Conservation (phyloP, 2,888 invertebrate genomes). For the Volucella inflata region DNA sequence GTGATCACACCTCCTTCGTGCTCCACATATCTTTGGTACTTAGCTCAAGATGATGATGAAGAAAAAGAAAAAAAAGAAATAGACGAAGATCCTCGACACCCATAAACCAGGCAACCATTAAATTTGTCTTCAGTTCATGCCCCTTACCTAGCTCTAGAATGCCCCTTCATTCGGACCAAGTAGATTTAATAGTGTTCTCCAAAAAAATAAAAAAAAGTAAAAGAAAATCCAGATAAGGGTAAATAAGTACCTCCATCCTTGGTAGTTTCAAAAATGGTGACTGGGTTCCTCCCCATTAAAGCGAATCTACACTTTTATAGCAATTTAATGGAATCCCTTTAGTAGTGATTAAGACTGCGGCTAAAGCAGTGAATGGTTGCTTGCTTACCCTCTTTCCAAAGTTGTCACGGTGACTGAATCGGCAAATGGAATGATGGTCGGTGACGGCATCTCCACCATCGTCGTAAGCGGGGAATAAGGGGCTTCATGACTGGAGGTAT, state of each 20-base stretch:
- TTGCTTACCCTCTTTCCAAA: constrained; percentile 13
- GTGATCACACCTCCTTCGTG: constrained; percentile 41
- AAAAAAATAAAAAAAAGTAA: not conserved
- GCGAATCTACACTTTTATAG: constrained; percentile 43
- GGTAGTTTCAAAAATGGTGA: constrained; percentile 8
- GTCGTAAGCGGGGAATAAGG: not conserved
- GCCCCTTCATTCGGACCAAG: constrained; percentile 16
- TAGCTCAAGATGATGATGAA: not conserved
- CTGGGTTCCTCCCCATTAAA: constrained; percentile 35
- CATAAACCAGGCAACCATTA: constrained; percentile 33
- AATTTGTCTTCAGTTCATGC: constrained; percentile 18
- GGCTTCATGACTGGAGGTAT: not conserved
- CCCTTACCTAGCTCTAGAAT: not conserved
- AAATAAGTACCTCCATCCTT: not conserved
- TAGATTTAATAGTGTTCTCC: constrained; percentile 21
- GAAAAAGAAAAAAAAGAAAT: not conserved
- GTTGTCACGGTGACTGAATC: constrained; percentile 8
- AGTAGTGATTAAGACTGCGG: constrained; percentile 58
- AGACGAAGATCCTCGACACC: constrained; percentile 4
- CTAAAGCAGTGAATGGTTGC: not conserved
- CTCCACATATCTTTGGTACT: constrained; percentile 17
- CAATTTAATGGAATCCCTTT: constrained; percentile 49
- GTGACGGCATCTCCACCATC: constrained; percentile 12
- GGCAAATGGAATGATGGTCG: too few species aligned
- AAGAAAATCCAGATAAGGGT: not conserved